Evolutionary conservation across 2,888 invertebrate genomes (phyloP).

Genomic region (Coelinius sp.): DNA sequence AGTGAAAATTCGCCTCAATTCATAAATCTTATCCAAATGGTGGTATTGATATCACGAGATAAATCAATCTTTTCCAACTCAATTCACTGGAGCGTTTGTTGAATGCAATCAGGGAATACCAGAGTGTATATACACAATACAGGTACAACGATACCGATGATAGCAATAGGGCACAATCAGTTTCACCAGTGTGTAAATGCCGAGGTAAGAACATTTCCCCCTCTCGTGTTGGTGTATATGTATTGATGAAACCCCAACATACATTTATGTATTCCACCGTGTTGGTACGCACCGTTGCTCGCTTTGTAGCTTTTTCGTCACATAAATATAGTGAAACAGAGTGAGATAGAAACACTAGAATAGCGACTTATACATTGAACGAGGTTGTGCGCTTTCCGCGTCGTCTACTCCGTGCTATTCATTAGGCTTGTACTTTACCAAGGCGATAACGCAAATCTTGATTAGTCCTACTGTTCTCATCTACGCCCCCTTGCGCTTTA

Average conservation of each 20-base stretch:
- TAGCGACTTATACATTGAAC: not conserved
- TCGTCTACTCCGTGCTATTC: conserved; percentile 23
- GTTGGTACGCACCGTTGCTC: not conserved
- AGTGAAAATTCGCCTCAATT: not conserved
- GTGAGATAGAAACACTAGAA: not conserved
- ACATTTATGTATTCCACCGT: not conserved
- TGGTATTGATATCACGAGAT: conserved; percentile 8
- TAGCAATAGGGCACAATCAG: not conserved
- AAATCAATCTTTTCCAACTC: conserved; percentile 15
- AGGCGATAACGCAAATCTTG: conserved; percentile 28
- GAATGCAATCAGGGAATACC: not conserved
- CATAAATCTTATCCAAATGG: conserved; percentile 1
- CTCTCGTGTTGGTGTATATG: not conserved
- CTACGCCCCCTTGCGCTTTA: not conserved
- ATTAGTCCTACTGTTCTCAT: conserved; percentile 21
- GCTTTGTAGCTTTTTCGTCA: conserved; percentile 15
- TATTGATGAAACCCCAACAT: not conserved
- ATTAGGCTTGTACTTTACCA: conserved; percentile 26
- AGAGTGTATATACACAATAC: not conserved
- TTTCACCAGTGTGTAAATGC: not conserved
- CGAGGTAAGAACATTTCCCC: not conserved
- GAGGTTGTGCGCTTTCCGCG: conserved; percentile 20
- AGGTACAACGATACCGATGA: not conserved
- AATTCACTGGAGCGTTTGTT: not conserved
- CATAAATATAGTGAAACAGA: conserved; percentile 3